These are phyloP conservation scores for Priapulus caudatus DNA, from an alignment of 2,888 invertebrate genomes.

Conservation along the genomic window DNA sequence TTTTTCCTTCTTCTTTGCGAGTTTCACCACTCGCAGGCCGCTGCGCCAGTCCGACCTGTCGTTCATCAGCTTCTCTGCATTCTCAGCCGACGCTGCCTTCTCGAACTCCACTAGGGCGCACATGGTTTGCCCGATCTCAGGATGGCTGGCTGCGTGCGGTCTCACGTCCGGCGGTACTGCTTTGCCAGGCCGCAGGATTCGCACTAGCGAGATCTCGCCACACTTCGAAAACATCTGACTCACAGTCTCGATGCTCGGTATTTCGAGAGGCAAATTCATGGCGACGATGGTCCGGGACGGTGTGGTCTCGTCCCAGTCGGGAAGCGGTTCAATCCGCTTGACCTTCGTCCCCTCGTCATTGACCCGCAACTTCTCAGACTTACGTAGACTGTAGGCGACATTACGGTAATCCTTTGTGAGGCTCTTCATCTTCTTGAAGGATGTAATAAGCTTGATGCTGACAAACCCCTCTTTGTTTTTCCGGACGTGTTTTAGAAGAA, in stretches of 20 bases:
- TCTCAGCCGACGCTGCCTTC: slow-evolving; percentile 68
- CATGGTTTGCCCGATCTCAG: slow-evolving; percentile 63
- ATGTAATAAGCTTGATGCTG: slow-evolving; percentile 81
- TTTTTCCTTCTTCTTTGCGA: slow-evolving; percentile 28
- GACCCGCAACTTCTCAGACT: slow-evolving; percentile 63
- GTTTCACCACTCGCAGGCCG: slow-evolving; percentile 35
- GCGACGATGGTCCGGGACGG: slow-evolving; percentile 82
- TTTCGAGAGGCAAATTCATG: slow-evolving; percentile 68
- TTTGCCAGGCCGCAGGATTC: slow-evolving; percentile 75
- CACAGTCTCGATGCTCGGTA: slow-evolving; percentile 75
- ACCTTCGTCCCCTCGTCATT: slow-evolving; percentile 83
- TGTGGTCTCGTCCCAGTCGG: slow-evolving; percentile 79
- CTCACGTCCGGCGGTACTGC: slow-evolving; percentile 80
- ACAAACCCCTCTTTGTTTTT: slow-evolving; percentile 92
- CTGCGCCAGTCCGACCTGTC: slow-evolving; percentile 35
- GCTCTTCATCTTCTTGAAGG: slow-evolving; percentile 86
- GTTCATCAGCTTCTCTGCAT: slow-evolving; percentile 50
- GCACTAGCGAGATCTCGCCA: slow-evolving; percentile 76
- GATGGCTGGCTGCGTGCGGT: slow-evolving; percentile 78
- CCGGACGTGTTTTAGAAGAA: slow-evolving; percentile 82
- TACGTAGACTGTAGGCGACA: slow-evolving; percentile 69
- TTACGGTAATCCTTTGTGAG: slow-evolving; percentile 86
- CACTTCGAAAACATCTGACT: slow-evolving; percentile 75
- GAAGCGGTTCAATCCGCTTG: slow-evolving; percentile 67
- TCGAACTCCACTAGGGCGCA: slow-evolving; percentile 85